Evolutionary conservation across 2,888 invertebrate genomes (phyloP).

Genomic region (Orthonevra nobilis): DNA sequence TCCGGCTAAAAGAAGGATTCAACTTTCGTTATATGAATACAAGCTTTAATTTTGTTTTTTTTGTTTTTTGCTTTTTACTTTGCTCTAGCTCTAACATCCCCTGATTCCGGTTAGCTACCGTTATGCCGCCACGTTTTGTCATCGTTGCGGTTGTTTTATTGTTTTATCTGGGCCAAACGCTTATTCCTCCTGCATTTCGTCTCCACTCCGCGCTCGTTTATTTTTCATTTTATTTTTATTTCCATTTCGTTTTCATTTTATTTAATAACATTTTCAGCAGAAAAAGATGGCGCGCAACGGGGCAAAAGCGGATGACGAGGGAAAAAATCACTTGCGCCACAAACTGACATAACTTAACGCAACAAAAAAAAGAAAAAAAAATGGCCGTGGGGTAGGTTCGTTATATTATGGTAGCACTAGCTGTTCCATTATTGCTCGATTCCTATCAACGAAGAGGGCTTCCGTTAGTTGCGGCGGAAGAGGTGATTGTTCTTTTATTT

Average conservation of each 20-base stretch:
- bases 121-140: constrained; percentile 47
- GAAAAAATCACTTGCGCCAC: constrained; percentile 63
- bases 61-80: not conserved
- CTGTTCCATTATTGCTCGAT: constrained; percentile 56
- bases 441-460: constrained; percentile 1
- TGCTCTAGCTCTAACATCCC: constrained; percentile 4
- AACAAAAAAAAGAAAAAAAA: too few relatives aligned
- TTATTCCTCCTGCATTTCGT: not conserved
- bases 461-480: constrained; percentile 2
- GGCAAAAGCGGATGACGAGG: constrained; percentile 33
- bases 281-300: constrained; percentile 35
- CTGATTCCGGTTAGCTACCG: constrained; percentile 20
- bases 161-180: constrained; percentile 44
- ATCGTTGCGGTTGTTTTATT: constrained; percentile 56
- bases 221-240: constrained; percentile 59
- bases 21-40: too few relatives aligned
- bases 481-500: constrained; percentile 10
- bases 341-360: constrained; percentile 67
- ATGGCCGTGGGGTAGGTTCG: constrained; percentile 59
- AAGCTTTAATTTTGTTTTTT: not conserved
- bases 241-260: constrained; percentile 53
- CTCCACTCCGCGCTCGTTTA: constrained; percentile 23
- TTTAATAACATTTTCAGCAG: constrained; percentile 54
- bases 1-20: constrained; percentile 20
- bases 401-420: constrained; percentile 35